These are phyloP conservation scores for Bagarius yarrelli DNA, from an alignment of 2,113 vertebrate species.

Conservation along the genomic window DNA sequence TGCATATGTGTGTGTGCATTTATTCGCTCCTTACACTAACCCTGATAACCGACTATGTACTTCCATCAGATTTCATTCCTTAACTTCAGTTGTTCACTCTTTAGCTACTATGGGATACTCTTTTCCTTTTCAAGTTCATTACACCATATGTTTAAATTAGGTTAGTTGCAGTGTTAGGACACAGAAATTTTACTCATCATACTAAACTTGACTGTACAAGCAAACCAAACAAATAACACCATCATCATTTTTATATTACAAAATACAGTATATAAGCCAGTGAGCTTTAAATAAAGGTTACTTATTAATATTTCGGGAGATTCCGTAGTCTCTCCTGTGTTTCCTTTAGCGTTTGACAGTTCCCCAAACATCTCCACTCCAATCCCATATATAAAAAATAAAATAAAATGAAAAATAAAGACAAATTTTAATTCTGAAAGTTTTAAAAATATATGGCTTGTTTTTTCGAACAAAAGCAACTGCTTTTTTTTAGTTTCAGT, in stretches of 20 bases:
- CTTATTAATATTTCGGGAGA: background rate
- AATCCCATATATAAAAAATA: background rate
- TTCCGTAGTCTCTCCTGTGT: background rate
- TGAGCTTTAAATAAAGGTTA: no score
- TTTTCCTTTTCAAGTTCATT: background rate
- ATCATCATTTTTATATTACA: background rate
- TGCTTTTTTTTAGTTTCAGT: background rate
- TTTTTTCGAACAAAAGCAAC: background rate
- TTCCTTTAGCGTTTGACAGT: background rate
- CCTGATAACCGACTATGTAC: background rate
- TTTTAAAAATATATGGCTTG: background rate
- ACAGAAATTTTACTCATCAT: background rate
- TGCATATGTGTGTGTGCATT: constrained; percentile 7
- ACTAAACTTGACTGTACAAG: background rate
- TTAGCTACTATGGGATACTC: background rate
- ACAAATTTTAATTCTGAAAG: background rate
- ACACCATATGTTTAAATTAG: background rate
- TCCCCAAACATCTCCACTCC: background rate
- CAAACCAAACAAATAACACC: background rate
- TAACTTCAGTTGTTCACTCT: background rate
- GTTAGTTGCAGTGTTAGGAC: background rate
- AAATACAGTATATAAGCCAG: no score
- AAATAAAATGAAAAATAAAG: background rate
- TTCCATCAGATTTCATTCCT: background rate
- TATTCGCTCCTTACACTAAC: background rate